Percentiles rank a stretch among this genome's conserved stretches.
Evolutionary conservation across 2,113 vertebrate species (phyloP).

Genomic region (Gymnobelideus leadbeateri): DNA sequence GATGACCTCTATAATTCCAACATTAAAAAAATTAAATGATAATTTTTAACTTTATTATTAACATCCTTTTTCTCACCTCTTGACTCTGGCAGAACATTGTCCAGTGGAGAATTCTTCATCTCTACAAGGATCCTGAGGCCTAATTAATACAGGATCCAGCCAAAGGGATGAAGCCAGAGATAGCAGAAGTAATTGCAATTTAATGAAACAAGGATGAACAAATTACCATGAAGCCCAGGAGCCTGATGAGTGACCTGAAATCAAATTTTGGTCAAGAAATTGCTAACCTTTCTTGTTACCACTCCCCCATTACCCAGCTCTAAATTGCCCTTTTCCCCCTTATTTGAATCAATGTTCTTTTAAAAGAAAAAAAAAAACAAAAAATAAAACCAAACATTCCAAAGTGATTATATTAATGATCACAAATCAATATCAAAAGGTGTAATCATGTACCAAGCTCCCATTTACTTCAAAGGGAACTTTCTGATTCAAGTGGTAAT

Average conservation of each 20-base stretch:
- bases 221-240: slow-evolving; percentile 72
- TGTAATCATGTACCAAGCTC: neutral
- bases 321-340: slow-evolving; percentile 29
- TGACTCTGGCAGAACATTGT: slow-evolving; percentile 74
- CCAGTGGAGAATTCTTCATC: slow-evolving; percentile 75
- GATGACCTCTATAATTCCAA: slow-evolving; percentile 48
- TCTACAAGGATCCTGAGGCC: slow-evolving; percentile 70
- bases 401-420: slow-evolving; percentile 29
- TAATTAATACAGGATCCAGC: slow-evolving; percentile 77
- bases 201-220: slow-evolving; percentile 79
- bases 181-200: slow-evolving; percentile 79
- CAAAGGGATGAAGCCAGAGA: slow-evolving; percentile 75
- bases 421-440: slow-evolving; percentile 60
- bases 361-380: neutral
- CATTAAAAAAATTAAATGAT: slow-evolving; percentile 59
- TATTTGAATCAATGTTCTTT: neutral
- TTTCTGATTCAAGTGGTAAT: neutral
- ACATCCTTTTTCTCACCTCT: slow-evolving; percentile 73
- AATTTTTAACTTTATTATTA: slow-evolving; percentile 69
- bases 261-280: slow-evolving; percentile 67
- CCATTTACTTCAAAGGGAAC: neutral
- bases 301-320: neutral
- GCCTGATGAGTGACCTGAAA: slow-evolving; percentile 68
- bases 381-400: neutral
- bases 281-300: slow-evolving; percentile 54